Percentiles rank a stretch among this genome's conserved stretches.
Conservation (phyloP, 2,113 vertebrate genomes). For the Origma solitaria region DNA sequence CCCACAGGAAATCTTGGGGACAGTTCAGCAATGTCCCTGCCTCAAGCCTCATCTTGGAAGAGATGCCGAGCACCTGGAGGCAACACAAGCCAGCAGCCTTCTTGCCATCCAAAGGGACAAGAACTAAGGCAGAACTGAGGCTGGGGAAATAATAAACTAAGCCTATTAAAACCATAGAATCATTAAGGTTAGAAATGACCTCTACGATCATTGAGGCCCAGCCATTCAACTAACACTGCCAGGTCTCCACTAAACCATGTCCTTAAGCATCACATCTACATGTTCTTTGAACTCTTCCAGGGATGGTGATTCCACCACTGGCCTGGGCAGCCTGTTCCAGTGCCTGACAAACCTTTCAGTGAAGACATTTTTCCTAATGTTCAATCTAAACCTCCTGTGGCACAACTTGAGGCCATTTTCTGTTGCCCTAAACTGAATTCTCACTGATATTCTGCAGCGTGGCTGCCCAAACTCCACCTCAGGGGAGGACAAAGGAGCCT, state of each 20-base stretch:
- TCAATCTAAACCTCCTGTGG: background rate
- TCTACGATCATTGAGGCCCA: background rate
- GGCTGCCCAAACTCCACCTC: background rate
- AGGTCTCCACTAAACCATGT: background rate
- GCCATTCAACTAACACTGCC: background rate
- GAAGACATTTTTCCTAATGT: background rate
- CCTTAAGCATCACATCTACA: background rate
- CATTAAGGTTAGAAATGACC: background rate
- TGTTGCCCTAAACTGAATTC: background rate
- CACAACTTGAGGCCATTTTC: background rate
- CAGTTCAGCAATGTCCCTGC: background rate
- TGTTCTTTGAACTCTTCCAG: background rate
- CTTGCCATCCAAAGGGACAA: background rate
- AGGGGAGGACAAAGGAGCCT: background rate
- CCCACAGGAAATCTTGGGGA: background rate
- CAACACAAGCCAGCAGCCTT: background rate
- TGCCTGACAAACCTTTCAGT: background rate
- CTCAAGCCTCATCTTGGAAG: background rate
- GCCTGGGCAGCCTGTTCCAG: background rate
- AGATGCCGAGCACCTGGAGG: background rate
- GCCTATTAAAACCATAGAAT: background rate
- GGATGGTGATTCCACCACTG: background rate
- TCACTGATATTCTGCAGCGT: fast-evolving
- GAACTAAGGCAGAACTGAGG: background rate
- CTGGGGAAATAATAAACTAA: background rate